These are phyloP conservation scores for Erythrolamprus reginae DNA, from an alignment of 2,113 vertebrate species.

Conservation along the genomic window DNA sequence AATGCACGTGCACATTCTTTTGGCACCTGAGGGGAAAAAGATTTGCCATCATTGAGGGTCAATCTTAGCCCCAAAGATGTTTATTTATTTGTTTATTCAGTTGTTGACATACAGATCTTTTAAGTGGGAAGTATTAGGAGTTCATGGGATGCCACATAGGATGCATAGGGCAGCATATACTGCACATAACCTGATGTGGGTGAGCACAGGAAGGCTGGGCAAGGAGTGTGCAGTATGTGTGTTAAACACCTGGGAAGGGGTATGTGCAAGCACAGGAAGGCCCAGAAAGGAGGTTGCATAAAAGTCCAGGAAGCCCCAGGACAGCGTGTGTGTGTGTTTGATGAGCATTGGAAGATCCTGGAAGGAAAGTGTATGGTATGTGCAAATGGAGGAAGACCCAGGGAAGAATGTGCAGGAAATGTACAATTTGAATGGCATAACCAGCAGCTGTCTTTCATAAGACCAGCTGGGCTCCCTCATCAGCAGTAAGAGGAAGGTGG, in stretches of 20 bases:
- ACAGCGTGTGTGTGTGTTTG: background rate
- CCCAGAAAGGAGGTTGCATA: background rate
- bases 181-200: background rate
- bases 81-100: too few relatives aligned
- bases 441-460: background rate
- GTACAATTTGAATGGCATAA: background rate
- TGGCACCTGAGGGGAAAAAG: too few relatives aligned
- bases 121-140: background rate
- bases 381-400: background rate
- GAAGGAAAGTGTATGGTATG: background rate
- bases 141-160: background rate
- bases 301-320: background rate
- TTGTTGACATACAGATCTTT: background rate
- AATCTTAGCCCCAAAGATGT: too few relatives aligned
- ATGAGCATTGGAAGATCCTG: background rate
- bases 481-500: background rate
- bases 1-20: too few relatives aligned
- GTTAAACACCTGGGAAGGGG: background rate
- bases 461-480: background rate
- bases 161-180: background rate
- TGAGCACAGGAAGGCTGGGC: background rate
- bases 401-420: background rate
- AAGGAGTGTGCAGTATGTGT: background rate
- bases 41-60: too few relatives aligned
- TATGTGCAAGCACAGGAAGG: background rate